phyloP scores from a whole-genome alignment of 2,888 invertebrate genomes.

The Drosophila paranaensis region DNA sequence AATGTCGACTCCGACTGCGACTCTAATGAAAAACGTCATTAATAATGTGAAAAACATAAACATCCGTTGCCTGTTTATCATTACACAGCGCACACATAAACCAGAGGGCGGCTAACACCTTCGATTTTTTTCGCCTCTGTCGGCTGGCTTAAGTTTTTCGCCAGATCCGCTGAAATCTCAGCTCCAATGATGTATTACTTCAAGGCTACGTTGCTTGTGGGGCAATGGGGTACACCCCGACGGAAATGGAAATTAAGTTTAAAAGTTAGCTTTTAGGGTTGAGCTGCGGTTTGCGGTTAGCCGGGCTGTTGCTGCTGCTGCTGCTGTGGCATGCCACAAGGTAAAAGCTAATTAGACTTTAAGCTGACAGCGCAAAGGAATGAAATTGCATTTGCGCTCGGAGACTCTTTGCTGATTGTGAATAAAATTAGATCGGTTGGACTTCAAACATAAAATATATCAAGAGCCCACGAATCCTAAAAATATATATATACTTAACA shows the following conservation, averaged over 20 bases:
- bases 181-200: constrained; percentile 71
- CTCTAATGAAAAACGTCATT: constrained; percentile 78
- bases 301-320: neutral
- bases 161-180: constrained; percentile 55
- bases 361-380: constrained; percentile 59
- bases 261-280: constrained; percentile 39
- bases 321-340: constrained; percentile 62
- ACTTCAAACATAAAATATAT: too few relatives aligned
- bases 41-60: constrained; percentile 78
- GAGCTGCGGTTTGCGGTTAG: constrained; percentile 17
- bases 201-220: neutral
- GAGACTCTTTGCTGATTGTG: neutral
- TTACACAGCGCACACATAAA: constrained; percentile 61
- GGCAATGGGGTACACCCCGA: neutral
- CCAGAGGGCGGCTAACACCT: constrained; percentile 54
- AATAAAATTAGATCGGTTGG: too few relatives aligned
- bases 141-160: constrained; percentile 37
- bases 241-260: constrained; percentile 55
- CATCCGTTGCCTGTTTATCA: constrained; percentile 79
- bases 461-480: too few relatives aligned
- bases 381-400: constrained; percentile 37
- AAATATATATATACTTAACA: too few relatives aligned
- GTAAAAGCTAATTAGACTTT: constrained; percentile 73
- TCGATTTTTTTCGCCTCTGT: constrained; percentile 27
- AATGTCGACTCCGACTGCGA: constrained; percentile 60